Conservation (phyloP, 2,797 vertebrate species). For the Anas capensis region DNA sequence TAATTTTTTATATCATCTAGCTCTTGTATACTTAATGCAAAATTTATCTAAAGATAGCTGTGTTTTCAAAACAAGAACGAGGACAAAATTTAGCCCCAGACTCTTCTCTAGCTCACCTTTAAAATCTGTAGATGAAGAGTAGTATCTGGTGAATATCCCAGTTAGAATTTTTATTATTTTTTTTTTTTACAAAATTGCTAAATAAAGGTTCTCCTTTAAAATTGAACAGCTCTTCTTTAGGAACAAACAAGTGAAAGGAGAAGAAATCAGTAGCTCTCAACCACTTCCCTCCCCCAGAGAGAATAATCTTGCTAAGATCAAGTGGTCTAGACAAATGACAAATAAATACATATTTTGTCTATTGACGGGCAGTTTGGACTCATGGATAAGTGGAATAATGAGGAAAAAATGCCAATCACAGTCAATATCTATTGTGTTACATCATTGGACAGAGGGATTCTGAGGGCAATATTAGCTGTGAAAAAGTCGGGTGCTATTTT, state of each 20-base stretch:
- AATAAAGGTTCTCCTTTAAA: not conserved
- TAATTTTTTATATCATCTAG: not conserved
- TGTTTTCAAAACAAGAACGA: not conserved
- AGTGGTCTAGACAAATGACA: not conserved
- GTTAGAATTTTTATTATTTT: not conserved
- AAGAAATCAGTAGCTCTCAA: not conserved
- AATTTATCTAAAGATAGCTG: not conserved
- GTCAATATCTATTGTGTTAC: not conserved
- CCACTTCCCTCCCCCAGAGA: not conserved
- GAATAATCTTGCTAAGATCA: not conserved
- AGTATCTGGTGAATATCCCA: not conserved
- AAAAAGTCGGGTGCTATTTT: slow-evolving; percentile 45
- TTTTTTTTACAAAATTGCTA: not conserved
- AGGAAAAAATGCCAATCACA: not conserved
- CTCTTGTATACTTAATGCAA: not conserved
- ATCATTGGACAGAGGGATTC: not conserved
- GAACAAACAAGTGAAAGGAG: not conserved
- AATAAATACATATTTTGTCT: slow-evolving; percentile 38
- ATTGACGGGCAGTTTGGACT: not conserved
- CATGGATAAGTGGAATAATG: not conserved
- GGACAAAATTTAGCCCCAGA: not conserved
- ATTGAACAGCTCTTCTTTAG: not conserved
- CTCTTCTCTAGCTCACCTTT: not conserved
- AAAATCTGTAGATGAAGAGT: not conserved
- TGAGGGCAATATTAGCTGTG: not conserved